Base-by-base conservation (phyloP, 1,140 invertebrate genomes). In the Leptinotarsa lineolata region DNA sequence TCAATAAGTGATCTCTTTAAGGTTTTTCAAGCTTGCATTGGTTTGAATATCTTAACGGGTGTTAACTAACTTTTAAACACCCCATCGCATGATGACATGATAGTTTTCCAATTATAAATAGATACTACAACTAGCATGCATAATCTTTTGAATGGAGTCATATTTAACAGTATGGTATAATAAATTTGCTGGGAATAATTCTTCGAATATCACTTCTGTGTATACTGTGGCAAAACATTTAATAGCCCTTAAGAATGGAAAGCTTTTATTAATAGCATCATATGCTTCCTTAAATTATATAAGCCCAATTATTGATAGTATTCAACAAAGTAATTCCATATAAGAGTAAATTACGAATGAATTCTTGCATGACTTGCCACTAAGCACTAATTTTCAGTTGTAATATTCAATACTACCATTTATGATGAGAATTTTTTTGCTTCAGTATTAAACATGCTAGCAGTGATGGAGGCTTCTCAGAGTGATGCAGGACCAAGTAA, bases 361-460 rank as follows among this genome's bases (percentile, higher is more conserved):
- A 48, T 54, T 68, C 21, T 20, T 58, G 44, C 20, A 22, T 54
- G 44, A 30, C 15, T 15, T 20, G 8, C 30, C 30, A 69, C 20
- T 68, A n/a, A 16, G 30, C n/a, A 54, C 20, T 69, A 22, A 46
- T 44, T 18, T 39, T 20, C n/a, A 54, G n/a, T 69, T n/a, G 4
- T 21, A 22, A 54, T 45, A 20, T 54, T 54, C 11, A 54, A 54
- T 15, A 22, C 18, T 24, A 16, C 13, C 48, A 39, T 22, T 46
- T 68, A 44, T 13, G 4, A 45, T 45, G 6, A 18, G 21, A 44
- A 44, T 6, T 68, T 68, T 58, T 68, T 65, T 69, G 22, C 68
- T 70, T 21, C 59, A 83, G 81, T 82, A 39, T 75, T 83, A 75
- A 83, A 83, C 75, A 83, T 83, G 81, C 74, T 83, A 74, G 81